Conservation (phyloP, 2,888 invertebrate genomes). For the Drosophila mulleri region DNA sequence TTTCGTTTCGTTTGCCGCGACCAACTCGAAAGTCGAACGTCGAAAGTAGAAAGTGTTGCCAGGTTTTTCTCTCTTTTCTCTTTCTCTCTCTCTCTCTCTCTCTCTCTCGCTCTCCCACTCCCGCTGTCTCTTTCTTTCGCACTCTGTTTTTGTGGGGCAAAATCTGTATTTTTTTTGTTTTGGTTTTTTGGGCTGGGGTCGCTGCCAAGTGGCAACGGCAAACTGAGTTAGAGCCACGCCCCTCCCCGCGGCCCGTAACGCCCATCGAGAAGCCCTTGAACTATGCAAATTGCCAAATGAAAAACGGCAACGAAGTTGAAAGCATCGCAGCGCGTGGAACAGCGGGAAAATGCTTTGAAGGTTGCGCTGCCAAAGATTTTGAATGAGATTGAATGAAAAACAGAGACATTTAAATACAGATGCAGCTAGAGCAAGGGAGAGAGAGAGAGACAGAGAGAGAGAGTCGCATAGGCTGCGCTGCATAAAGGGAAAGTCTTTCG, state of each 20-base stretch:
- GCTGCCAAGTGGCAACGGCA: constrained; percentile 46
- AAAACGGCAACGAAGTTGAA: constrained; percentile 58
- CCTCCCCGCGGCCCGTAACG: constrained; percentile 16
- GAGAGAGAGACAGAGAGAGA: constrained; percentile 1
- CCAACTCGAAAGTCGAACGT: constrained; percentile 9
- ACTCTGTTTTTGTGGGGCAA: constrained; percentile 8
- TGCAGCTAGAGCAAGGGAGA: background rate
- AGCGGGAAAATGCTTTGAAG: constrained; percentile 45
- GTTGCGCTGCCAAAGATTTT: constrained; percentile 41
- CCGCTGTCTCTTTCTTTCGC: background rate
- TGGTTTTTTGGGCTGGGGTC: constrained; percentile 10
- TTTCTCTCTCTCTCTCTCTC: too few relatives aligned
- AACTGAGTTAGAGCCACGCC: constrained; percentile 52
- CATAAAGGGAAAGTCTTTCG: constrained; percentile 11
- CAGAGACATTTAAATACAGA: background rate
- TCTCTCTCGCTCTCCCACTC: background rate
- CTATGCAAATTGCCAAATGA: constrained; percentile 72
- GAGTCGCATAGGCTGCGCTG: constrained; percentile 8
- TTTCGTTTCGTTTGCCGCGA: constrained; percentile 49
- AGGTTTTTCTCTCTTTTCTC: constrained; percentile 44
- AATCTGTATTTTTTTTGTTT: background rate
- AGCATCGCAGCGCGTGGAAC: constrained; percentile 16
- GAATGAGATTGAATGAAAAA: constrained; percentile 1
- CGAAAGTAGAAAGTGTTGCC: constrained; percentile 42
- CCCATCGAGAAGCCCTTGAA: constrained; percentile 63